phyloP scores from a whole-genome alignment of 2,797 vertebrate genomes.

The Aplochiton taeniatus region DNA sequence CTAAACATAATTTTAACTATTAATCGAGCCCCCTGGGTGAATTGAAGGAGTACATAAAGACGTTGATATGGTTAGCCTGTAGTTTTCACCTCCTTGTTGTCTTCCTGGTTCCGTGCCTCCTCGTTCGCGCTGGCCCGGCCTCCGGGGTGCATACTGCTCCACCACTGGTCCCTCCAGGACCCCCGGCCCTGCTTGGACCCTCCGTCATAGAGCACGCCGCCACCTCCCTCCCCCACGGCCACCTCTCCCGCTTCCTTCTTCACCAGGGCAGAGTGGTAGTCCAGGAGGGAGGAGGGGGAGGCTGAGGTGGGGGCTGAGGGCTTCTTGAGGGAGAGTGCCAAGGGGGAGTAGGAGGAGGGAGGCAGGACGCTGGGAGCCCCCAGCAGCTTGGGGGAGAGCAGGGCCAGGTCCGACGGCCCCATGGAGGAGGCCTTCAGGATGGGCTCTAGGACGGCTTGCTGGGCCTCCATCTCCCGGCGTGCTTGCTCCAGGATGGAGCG shows the following conservation, averaged over 20 bases:
- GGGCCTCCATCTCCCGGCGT: conserved; percentile 89
- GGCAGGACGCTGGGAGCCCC: conserved; percentile 74
- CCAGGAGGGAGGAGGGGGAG: conserved; percentile 69
- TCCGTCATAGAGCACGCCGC: conserved; percentile 73
- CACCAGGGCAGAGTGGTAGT: conserved; percentile 74
- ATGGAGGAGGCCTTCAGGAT: conserved; percentile 81
- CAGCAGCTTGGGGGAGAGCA: conserved; percentile 83
- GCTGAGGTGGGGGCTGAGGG: conserved; percentile 64
- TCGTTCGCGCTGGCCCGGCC: conserved; percentile 75
- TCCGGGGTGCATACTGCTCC: conserved; percentile 79
- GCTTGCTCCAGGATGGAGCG: conserved; percentile 90
- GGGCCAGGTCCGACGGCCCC: conserved; percentile 79
- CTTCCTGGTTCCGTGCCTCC: conserved; percentile 63
- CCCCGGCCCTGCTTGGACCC: conserved; percentile 61
- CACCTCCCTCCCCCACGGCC: conserved; percentile 69
- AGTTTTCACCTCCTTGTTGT: conserved; percentile 54
- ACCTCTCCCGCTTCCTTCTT: conserved; percentile 83
- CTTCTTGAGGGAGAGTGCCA: conserved; percentile 85
- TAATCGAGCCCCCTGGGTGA: not conserved
- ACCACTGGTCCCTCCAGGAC: conserved; percentile 88
- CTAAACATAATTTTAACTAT: not conserved
- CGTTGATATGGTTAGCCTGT: not conserved
- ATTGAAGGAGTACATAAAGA: not conserved
- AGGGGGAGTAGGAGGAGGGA: conserved; percentile 77
- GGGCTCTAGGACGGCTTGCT: conserved; percentile 87